These are phyloP conservation scores for Odocoileus virginianus DNA, from an alignment of 2,113 vertebrate genomes.

Conservation along the genomic window DNA sequence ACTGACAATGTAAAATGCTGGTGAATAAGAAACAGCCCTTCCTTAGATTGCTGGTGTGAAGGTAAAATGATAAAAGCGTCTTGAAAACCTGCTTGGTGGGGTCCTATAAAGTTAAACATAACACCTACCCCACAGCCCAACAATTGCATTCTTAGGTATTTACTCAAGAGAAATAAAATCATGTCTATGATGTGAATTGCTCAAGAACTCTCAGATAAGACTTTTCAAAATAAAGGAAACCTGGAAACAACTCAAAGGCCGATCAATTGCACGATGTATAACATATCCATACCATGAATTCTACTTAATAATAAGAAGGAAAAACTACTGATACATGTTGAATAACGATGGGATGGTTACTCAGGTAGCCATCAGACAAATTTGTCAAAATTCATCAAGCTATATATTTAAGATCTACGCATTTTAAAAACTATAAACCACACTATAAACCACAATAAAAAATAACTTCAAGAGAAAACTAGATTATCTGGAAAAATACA, in stretches of 20 bases:
- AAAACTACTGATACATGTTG: neutral
- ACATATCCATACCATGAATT: neutral
- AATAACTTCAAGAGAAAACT: neutral
- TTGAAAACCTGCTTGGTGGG: neutral
- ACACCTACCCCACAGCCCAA: too few relatives aligned
- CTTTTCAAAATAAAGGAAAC: neutral
- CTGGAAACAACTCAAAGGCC: neutral
- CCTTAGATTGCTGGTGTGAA: neutral
- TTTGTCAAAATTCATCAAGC: neutral
- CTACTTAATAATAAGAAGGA: neutral
- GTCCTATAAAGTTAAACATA: neutral
- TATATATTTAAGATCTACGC: neutral
- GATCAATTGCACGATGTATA: neutral
- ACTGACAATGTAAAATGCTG: neutral
- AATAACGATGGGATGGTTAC: neutral
- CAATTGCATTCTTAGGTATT: neutral
- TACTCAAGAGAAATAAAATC: neutral
- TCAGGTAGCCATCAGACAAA: neutral
- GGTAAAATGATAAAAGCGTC: neutral
- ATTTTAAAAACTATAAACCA: neutral
- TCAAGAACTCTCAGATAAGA: neutral
- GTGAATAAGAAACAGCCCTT: neutral
- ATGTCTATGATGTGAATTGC: neutral
- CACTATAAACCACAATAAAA: neutral
- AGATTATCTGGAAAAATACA: neutral